Conservation (phyloP, 2,113 vertebrate genomes). For the Drymodes brunneopygia region DNA sequence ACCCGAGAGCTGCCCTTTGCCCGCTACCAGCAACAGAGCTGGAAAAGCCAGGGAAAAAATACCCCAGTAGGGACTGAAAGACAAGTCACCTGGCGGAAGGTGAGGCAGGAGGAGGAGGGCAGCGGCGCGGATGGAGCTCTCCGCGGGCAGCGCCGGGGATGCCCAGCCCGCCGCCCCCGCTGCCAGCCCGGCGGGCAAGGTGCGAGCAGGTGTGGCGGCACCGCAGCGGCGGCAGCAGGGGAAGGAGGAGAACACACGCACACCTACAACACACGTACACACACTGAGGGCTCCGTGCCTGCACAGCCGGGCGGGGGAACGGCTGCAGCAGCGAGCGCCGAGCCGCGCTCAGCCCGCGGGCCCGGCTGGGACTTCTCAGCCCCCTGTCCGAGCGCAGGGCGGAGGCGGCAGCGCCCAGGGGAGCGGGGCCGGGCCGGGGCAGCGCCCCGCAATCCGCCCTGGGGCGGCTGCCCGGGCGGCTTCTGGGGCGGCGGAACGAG, state of each 20-base stretch:
- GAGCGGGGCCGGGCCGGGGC: background rate
- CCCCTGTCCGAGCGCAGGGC: background rate
- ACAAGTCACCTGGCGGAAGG: background rate
- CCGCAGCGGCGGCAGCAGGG: background rate
- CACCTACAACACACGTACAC: background rate
- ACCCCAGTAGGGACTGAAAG: background rate
- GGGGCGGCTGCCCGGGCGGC: background rate
- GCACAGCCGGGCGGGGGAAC: fast-evolving
- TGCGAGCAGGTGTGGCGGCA: background rate
- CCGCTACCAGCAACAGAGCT: background rate
- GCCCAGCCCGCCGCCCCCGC: background rate
- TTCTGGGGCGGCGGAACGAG: background rate
- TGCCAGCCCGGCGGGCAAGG: background rate
- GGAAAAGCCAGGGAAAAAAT: background rate
- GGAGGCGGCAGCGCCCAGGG: background rate
- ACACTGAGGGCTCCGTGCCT: fast-evolving
- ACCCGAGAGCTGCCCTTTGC: background rate
- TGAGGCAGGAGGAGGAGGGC: background rate
- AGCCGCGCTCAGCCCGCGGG: background rate
- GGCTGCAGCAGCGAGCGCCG: background rate
- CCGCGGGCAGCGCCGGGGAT: background rate
- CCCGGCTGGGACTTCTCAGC: background rate
- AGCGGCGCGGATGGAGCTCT: background rate
- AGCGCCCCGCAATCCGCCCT: background rate
- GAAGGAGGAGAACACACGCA: background rate